Conservation (phyloP, 2,888 invertebrate species). For the Trichopria drosophilae region DNA sequence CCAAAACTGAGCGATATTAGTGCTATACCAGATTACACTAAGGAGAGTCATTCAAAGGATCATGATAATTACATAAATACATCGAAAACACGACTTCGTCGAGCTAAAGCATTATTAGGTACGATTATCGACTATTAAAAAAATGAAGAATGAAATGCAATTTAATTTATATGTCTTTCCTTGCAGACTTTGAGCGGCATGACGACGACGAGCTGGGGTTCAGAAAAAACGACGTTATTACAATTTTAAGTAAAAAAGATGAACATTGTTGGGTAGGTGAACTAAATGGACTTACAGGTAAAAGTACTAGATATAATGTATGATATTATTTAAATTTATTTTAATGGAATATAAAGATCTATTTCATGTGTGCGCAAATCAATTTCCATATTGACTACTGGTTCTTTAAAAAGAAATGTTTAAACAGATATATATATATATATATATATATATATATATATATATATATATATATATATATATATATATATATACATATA, state of each 20-base stretch:
- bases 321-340: background rate
- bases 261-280: constrained; percentile 99
- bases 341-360: background rate
- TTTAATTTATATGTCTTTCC: constrained; percentile 30
- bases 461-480: too few relatives aligned
- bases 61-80: constrained; percentile 95
- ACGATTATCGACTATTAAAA: constrained; percentile 29
- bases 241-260: constrained; percentile 94
- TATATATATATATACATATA: too few relatives aligned
- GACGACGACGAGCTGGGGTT: constrained; percentile 99
- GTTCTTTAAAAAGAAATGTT: too few relatives aligned
- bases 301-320: constrained; percentile 13
- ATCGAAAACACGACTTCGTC: constrained; percentile 79
- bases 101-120: constrained; percentile 91
- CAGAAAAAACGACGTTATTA: constrained; percentile 97
- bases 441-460: too few relatives aligned
- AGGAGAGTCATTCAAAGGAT: constrained; percentile 93
- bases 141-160: constrained; percentile 4
- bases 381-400: too few relatives aligned
- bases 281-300: constrained; percentile 85
- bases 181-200: constrained; percentile 89
- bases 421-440: too few relatives aligned
- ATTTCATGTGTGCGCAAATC: too few relatives aligned
- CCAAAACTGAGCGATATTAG: constrained; percentile 82
- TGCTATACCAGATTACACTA: constrained; percentile 88